Evolutionary conservation across 2,888 invertebrate species (phyloP), one percentile per base, ranked within the genome.

Genomic region (Geophilus truncorum): DNA sequence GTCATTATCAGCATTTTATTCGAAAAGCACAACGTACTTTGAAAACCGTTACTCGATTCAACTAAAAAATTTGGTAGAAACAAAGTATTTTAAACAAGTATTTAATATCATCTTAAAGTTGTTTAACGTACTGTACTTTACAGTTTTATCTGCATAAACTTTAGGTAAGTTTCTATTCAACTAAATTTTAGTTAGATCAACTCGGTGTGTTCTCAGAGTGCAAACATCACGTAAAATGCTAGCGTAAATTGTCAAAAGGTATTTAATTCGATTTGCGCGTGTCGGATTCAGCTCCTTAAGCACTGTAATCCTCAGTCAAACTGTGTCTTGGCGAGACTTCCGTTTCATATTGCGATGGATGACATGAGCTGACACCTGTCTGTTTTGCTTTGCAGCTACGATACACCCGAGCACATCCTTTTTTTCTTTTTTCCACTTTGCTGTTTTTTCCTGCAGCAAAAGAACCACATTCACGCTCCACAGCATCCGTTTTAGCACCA

Each of bases 341-440:
- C 57, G 57, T 62, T 62, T 62, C 57, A 62, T 62, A 62, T 23
- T 62, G 57, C 4, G 57, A 62, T 62, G 57, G 57, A 62, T 62
- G 57, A 62, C 57, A 23, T 62, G 57, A 62, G 57, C 57, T 62
- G 57, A 62, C 57, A 62, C 57, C 57, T 62, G 57, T 62, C 57
- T 62, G 57, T 62, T 62, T 62, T 62, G 57, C 57, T 62, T 62
- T 62, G 57, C 57, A 62, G 57, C 57, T 62, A 62, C 57, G 57
- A 62, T 62, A 62, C 57, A 62, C 57, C 57, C 23, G 57, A 62
- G 57, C n/a, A 57, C 57, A 57, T 18, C 0, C 0, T 62, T 62
- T 57, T 57, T 21, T 62, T 40, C n/a, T 10, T 10, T 40, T 40
- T 40, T 12, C 40, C 15, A 12, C 40, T 40, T 40, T 12, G 40